Evolutionary conservation across 2,797 vertebrate genomes (phyloP).

Genomic region (Fundulus diaphanus): DNA sequence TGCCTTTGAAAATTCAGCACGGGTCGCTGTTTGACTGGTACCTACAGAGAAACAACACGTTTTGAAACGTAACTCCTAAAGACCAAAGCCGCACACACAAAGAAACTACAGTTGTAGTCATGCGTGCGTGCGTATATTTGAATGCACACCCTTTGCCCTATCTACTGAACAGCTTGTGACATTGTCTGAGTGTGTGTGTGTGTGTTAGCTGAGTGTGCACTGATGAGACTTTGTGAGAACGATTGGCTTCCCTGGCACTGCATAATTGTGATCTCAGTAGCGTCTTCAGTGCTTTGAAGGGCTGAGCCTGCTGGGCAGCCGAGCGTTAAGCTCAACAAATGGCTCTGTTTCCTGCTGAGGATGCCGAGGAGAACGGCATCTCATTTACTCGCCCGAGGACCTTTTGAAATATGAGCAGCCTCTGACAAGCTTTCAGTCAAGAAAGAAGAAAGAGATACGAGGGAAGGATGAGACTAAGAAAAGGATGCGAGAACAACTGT

Average conservation of each 20-base stretch:
- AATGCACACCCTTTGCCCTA: slow-evolving; percentile 16
- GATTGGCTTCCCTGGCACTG: slow-evolving; percentile 53
- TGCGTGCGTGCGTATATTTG: slow-evolving; percentile 2
- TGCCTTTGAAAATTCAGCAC: slow-evolving; percentile 37
- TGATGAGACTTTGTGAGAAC: slow-evolving; percentile 45
- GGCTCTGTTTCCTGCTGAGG: slow-evolving; percentile 63
- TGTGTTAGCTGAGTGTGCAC: slow-evolving; percentile 19
- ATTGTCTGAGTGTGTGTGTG: slow-evolving; percentile 19
- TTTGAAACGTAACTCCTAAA: slow-evolving; percentile 1
- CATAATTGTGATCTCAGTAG: slow-evolving; percentile 65
- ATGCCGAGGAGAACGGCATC: slow-evolving; percentile 54
- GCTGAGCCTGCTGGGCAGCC: slow-evolving; percentile 53
- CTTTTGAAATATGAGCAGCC: slow-evolving; percentile 62
- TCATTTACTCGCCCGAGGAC: slow-evolving; percentile 54
- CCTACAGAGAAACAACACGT: slow-evolving; percentile 19
- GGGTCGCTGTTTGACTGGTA: slow-evolving; percentile 30
- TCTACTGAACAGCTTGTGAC: slow-evolving; percentile 27
- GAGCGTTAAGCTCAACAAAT: slow-evolving; percentile 65
- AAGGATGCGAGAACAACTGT: not conserved
- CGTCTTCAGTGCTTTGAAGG: slow-evolving; percentile 61
- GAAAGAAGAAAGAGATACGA: slow-evolving; percentile 12
- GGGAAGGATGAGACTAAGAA: slow-evolving; percentile 4
- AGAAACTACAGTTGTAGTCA: slow-evolving; percentile 10
- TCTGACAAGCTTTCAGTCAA: slow-evolving; percentile 59
- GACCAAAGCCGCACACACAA: not conserved